Conservation (phyloP, 1,140 invertebrate species). For the Rhopalosiphum padi region DNA sequence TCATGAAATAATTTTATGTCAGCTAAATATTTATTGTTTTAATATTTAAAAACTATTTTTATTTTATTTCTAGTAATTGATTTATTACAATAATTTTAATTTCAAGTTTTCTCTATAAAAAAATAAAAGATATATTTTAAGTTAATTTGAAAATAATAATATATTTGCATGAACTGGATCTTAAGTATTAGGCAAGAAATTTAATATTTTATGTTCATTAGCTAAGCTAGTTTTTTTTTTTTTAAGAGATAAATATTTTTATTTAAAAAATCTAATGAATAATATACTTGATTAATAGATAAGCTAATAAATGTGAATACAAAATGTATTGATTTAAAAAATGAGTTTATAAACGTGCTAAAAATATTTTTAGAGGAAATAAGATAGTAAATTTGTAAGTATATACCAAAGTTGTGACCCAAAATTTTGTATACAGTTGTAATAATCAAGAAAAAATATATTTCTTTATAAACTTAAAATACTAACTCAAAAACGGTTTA, state of each 20-base stretch:
- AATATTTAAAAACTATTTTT: neutral
- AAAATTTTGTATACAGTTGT: neutral
- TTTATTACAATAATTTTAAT: neutral
- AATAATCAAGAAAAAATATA: slow-evolving; percentile 24
- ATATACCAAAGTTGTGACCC: neutral
- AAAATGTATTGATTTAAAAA: neutral
- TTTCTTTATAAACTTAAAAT: slow-evolving; percentile 12
- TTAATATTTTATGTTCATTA: slow-evolving; percentile 10
- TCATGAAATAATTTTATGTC: neutral
- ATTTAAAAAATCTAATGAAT: neutral
- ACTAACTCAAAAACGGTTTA: neutral
- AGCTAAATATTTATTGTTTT: neutral
- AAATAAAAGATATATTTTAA: neutral
- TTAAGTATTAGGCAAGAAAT: neutral
- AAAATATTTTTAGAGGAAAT: slow-evolving; percentile 8
- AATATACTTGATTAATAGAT: neutral
- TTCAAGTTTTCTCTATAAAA: neutral
- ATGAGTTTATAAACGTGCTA: neutral
- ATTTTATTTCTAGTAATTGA: neutral
- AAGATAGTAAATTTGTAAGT: too few relatives aligned
- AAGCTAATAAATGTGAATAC: neutral
- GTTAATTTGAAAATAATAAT: neutral
- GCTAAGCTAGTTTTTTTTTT: neutral
- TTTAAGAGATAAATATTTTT: neutral
- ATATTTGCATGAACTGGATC: neutral